These are phyloP conservation scores for Trichonephila inaurata DNA, from an alignment of 1,140 invertebrate species.

Conservation along the genomic window DNA sequence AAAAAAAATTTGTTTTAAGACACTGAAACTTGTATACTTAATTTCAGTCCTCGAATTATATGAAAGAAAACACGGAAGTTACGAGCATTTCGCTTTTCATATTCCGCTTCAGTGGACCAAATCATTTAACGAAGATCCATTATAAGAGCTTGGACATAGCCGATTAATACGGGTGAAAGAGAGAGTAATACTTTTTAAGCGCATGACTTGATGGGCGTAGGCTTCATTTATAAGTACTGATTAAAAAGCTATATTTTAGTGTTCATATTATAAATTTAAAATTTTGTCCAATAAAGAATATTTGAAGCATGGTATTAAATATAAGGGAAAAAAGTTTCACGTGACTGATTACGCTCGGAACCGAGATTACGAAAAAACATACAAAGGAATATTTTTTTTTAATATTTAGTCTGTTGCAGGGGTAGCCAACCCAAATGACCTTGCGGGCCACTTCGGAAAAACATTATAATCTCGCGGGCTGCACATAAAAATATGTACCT, in stretches of 20 bases:
- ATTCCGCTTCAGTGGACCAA: neutral
- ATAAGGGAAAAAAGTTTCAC: too few relatives aligned
- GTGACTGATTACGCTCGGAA: too few relatives aligned
- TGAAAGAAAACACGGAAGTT: neutral
- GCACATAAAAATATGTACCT: too few relatives aligned
- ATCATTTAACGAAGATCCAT: neutral
- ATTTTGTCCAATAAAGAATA: too few relatives aligned
- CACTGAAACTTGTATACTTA: neutral
- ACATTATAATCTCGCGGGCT: too few relatives aligned
- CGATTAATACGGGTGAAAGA: neutral
- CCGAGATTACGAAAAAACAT: too few relatives aligned
- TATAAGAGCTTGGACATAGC: neutral
- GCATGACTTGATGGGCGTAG: neutral
- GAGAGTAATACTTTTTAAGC: neutral
- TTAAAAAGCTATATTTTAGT: neutral
- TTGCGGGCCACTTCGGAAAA: too few relatives aligned
- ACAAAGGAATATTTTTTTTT: too few relatives aligned
- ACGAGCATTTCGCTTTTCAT: neutral
- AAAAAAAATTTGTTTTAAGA: neutral
- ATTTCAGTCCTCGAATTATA: neutral
- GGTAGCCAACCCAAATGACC: too few relatives aligned
- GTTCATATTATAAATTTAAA: too few relatives aligned
- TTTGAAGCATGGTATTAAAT: too few relatives aligned
- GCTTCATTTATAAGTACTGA: neutral
- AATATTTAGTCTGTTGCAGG: too few relatives aligned